These are phyloP conservation scores for Nerophis lumbriciformis DNA, from an alignment of 2,113 vertebrate species.

Conservation along the genomic window DNA sequence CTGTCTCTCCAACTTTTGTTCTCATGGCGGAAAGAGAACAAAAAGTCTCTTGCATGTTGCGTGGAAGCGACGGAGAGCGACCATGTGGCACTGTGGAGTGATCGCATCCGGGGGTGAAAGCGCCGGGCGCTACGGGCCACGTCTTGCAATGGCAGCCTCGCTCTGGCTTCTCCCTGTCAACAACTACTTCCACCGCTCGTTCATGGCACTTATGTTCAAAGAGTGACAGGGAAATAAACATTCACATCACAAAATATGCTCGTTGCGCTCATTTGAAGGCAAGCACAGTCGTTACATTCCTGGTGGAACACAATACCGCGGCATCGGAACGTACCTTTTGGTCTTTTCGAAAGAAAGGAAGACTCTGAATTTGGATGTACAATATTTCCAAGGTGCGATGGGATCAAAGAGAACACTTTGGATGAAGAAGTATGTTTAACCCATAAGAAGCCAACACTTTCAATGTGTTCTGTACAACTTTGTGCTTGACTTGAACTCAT, in stretches of 20 bases:
- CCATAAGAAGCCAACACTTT: background rate
- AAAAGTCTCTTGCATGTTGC: conserved; percentile 26
- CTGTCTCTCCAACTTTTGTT: conserved; percentile 40
- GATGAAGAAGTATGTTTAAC: conserved; percentile 4
- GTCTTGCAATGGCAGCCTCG: conserved; percentile 37
- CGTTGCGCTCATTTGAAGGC: conserved; percentile 17
- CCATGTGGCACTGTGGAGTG: conserved; percentile 38
- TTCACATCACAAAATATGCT: conserved; percentile 30
- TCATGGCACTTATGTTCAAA: conserved; percentile 60
- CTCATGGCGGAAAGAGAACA: conserved; percentile 27
- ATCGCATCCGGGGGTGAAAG: conserved; percentile 48
- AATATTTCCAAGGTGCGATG: conserved; percentile 22
- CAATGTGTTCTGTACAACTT: background rate
- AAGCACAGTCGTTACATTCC: conserved; percentile 26
- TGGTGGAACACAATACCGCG: conserved; percentile 18
- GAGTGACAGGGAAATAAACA: conserved; percentile 37
- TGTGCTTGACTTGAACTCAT: no score
- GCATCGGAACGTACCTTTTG: conserved; percentile 33
- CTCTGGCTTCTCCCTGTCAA: conserved; percentile 18
- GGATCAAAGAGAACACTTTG: background rate
- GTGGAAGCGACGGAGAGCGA: conserved; percentile 53
- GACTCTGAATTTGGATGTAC: conserved; percentile 23
- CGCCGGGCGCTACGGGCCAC: background rate
- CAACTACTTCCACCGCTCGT: conserved; percentile 12
- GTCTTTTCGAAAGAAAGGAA: conserved; percentile 42